Base-by-base conservation (phyloP, 2,113 vertebrate genomes). In the Pterophyllum scalare region DNA sequence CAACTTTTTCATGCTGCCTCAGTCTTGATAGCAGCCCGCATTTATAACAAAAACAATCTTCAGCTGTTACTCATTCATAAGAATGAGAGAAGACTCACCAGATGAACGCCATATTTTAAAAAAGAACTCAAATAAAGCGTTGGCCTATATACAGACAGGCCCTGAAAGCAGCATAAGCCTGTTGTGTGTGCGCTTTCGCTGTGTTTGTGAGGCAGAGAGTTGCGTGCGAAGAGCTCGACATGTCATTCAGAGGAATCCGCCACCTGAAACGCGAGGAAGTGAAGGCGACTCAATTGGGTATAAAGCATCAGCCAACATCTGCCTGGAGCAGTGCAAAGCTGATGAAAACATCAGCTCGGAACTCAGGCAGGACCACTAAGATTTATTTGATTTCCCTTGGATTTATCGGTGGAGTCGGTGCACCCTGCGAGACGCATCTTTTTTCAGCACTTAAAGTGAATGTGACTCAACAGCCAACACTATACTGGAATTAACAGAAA, bases 211-310 rank as follows among this genome's bases (percentile, higher is more conserved):
- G 95, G 95, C 95, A 88, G 81, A 91, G 94, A 94, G 94, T 96
- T 96, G 96, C 96, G 96, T 96, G 96, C 96, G 96, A 96, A 96
- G 96, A 93, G 95, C 94, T 95, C 93, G 94, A 94, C 94, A 94
- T 96, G 95, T 96, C 95, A 96, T 96, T 96, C 94, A 95, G 95
- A 93, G 95, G 96, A 96, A 96, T 96, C 95, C 93, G 94, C 95
- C 96, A 96, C 95, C 96, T 96, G 96, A 96, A 96, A 95, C 95
- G 94, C 94, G 91, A 95, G 96, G 95, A 96, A 96, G 95, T 94
- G 89, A 92, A 92, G 94, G 94, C 95, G 94, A 95, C 94, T 94
- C 94, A 93, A 91, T 95, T 94, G 95, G 92, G 92, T 96, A 95
- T 96, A 96, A 96, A 96, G 94, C 95, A 94, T 94, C 93, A 95